Conservation (phyloP, 2,888 invertebrate genomes). For the Sepiola atlantica region DNA sequence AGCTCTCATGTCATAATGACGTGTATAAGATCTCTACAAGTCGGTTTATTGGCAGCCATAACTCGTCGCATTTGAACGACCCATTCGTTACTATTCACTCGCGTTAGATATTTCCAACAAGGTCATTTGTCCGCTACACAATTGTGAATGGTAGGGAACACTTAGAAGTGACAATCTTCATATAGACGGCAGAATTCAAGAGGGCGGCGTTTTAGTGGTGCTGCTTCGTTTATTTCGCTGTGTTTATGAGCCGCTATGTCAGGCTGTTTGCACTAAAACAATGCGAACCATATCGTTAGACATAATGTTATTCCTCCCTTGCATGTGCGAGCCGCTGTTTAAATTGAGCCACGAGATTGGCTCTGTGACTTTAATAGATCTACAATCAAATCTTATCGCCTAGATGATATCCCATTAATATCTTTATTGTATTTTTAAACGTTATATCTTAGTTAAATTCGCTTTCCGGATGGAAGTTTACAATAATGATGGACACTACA, state of each 20-base stretch:
- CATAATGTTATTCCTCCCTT: too few species aligned
- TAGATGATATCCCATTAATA: background rate
- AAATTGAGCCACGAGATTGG: too few species aligned
- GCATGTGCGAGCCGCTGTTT: too few species aligned
- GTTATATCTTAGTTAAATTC: background rate
- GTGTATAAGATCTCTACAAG: background rate
- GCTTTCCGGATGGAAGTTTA: background rate
- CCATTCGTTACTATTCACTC: background rate
- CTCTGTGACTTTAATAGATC: background rate
- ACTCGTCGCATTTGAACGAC: background rate
- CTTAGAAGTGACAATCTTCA: too few species aligned
- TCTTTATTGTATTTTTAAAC: background rate
- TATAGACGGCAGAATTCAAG: background rate
- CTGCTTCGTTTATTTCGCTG: too few species aligned
- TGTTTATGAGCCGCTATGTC: too few species aligned
- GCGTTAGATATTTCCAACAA: background rate
- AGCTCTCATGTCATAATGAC: rapidly evolving
- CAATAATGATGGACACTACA: background rate
- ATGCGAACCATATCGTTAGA: too few species aligned
- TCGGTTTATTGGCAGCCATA: background rate
- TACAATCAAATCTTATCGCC: background rate
- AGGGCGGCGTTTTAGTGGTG: too few species aligned
- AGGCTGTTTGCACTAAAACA: too few species aligned
- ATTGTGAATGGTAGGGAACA: too few species aligned
- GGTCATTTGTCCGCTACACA: background rate